A percentile compares a stretch with the other conserved stretches of the same genome.
These are phyloP conservation scores for Zaprionus ornatus DNA, from an alignment of 1,140 invertebrate species.

Conservation along the genomic window DNA sequence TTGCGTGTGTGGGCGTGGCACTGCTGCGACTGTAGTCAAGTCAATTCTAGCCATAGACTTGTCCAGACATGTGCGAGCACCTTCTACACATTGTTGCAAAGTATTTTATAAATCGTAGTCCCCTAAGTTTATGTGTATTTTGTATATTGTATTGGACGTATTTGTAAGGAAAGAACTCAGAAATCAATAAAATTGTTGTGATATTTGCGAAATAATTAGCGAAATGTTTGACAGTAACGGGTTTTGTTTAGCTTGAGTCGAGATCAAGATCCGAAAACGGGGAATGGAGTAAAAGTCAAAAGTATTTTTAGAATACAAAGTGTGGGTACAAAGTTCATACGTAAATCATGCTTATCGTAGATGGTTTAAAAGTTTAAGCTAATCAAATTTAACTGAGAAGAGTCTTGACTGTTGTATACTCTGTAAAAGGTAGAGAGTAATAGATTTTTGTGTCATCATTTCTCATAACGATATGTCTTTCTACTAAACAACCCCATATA, in stretches of 20 bases:
- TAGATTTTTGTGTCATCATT: too few species aligned
- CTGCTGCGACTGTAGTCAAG: neutral
- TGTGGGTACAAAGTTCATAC: neutral
- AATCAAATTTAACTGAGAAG: neutral
- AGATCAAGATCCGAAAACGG: neutral
- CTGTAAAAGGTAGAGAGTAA: neutral
- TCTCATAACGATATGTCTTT: too few species aligned
- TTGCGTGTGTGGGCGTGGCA: constrained; percentile 7
- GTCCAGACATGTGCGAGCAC: neutral
- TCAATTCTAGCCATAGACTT: neutral
- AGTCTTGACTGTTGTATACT: neutral
- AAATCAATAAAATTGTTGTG: constrained; percentile 46
- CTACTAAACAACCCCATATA: too few species aligned
- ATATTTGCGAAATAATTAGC: constrained; percentile 38
- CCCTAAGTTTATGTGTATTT: constrained; percentile 27
- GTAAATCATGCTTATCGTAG: neutral
- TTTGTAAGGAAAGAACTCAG: constrained; percentile 28
- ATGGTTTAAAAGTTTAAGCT: neutral
- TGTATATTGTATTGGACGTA: neutral
- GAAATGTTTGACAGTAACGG: constrained; percentile 1
- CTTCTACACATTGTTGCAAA: constrained; percentile 45
- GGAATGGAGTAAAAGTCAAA: neutral
- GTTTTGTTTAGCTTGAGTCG: neutral
- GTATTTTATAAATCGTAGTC: constrained; percentile 33
- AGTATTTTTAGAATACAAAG: neutral